Percentiles rank a stretch among this genome's conserved stretches.
phyloP scores from a whole-genome alignment of 2,888 invertebrate species.

The Saturnia japonica region DNA sequence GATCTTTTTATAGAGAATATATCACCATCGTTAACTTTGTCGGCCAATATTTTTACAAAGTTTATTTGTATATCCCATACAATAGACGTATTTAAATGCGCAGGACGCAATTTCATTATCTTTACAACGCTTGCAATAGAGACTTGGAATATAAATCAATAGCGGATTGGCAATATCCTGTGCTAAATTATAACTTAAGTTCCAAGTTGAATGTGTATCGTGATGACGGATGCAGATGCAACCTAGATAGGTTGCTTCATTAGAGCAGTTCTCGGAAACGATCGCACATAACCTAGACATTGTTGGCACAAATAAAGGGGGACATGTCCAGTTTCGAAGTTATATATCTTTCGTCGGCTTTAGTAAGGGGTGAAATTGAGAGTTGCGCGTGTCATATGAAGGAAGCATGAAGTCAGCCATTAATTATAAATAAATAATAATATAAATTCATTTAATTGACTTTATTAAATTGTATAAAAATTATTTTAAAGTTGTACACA shows the following conservation, averaged over 20 bases:
- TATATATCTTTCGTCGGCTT: too few relatives aligned
- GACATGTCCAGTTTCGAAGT: neutral
- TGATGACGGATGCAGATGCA: neutral
- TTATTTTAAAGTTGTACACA: too few relatives aligned
- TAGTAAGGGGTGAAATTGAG: too few relatives aligned
- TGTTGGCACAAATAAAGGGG: neutral
- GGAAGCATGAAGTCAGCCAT: too few relatives aligned
- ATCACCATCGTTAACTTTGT: neutral
- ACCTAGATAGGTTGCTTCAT: neutral
- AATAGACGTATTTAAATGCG: neutral
- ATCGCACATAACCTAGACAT: neutral
- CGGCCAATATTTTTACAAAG: conserved; percentile 5
- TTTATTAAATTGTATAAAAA: too few relatives aligned
- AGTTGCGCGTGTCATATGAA: too few relatives aligned
- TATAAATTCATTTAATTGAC: too few relatives aligned
- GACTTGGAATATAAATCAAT: conserved; percentile 14
- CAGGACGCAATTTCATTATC: neutral
- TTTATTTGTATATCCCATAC: neutral
- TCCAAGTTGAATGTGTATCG: neutral
- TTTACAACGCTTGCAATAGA: neutral
- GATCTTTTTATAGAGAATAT: neutral
- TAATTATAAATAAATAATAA: too few relatives aligned
- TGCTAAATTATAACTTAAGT: conserved; percentile 12
- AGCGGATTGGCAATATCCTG: conserved; percentile 37
- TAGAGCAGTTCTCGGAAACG: neutral